A percentile compares a stretch with the other conserved stretches of the same genome.
Conservation (phyloP, 2,113 vertebrate species). For the Ploceus nigricollis region DNA sequence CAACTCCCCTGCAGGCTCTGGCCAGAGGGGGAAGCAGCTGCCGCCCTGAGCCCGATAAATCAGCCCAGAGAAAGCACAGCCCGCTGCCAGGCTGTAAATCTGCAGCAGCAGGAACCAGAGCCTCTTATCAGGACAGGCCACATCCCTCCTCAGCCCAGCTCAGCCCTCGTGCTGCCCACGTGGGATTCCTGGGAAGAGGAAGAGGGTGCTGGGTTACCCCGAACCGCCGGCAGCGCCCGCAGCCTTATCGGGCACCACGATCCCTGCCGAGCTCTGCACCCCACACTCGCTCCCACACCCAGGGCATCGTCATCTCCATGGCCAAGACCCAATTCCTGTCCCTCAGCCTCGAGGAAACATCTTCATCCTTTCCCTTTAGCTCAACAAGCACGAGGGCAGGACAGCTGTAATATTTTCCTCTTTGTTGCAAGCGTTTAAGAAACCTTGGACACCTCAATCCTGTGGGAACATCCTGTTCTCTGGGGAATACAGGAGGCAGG, state of each 20-base stretch:
- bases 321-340: neutral
- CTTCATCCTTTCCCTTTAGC: neutral
- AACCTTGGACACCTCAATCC: neutral
- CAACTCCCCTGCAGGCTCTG: neutral
- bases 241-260: neutral
- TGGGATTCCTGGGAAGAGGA: neutral
- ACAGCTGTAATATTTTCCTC: neutral
- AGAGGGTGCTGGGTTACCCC: neutral
- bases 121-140: neutral
- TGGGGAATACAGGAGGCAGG: neutral
- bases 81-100: neutral
- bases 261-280: neutral
- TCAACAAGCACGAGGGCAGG: neutral
- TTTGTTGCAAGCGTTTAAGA: neutral
- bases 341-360: neutral
- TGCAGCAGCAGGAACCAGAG: neutral
- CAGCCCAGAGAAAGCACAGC: fast-evolving
- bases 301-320: neutral
- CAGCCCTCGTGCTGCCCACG: neutral
- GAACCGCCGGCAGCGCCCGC: neutral
- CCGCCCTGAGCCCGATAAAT: neutral
- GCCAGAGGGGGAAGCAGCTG: neutral
- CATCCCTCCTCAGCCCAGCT: neutral
- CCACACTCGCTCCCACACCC: fast-evolving
- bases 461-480: neutral